Percentiles rank a stretch among this genome's conserved stretches.
Conservation (phyloP, 1,140 invertebrate genomes). For the Paraescarpia echinospica region DNA sequence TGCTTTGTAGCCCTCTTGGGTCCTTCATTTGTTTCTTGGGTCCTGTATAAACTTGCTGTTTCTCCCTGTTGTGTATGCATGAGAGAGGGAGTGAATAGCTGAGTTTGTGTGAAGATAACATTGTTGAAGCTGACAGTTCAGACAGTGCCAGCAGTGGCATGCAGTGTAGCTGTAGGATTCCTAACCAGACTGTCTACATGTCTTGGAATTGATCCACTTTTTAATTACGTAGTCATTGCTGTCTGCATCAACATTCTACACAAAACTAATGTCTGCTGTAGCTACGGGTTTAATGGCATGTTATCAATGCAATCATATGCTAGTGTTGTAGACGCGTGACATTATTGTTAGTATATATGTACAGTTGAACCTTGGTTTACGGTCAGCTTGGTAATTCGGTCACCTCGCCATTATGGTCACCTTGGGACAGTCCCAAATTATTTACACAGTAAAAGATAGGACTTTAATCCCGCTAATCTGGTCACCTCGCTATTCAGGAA, state of each 20-base stretch:
- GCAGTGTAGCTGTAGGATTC: neutral
- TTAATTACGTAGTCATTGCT: neutral
- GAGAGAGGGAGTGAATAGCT: neutral
- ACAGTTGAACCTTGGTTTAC: too few relatives aligned
- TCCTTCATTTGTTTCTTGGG: too few relatives aligned
- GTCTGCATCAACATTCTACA: neutral
- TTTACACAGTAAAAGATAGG: too few relatives aligned
- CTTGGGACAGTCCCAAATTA: too few relatives aligned
- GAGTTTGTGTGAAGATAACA: neutral
- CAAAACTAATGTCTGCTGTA: neutral
- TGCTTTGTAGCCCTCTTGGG: too few relatives aligned
- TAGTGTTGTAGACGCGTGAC: neutral
- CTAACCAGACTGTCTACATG: neutral
- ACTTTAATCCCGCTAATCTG: too few relatives aligned
- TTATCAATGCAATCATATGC: neutral
- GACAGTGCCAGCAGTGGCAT: neutral
- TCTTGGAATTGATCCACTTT: neutral
- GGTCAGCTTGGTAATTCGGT: too few relatives aligned
- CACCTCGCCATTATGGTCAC: too few relatives aligned
- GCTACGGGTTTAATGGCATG: neutral
- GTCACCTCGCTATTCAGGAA: too few relatives aligned
- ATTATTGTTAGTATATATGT: neutral
- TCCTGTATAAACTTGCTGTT: neutral
- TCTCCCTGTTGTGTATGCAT: neutral
- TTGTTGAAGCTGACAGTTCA: neutral